A percentile compares a stretch with the other conserved stretches of the same genome.
phyloP scores from a whole-genome alignment of 1,140 invertebrate genomes.

The Drosophila funebris region DNA sequence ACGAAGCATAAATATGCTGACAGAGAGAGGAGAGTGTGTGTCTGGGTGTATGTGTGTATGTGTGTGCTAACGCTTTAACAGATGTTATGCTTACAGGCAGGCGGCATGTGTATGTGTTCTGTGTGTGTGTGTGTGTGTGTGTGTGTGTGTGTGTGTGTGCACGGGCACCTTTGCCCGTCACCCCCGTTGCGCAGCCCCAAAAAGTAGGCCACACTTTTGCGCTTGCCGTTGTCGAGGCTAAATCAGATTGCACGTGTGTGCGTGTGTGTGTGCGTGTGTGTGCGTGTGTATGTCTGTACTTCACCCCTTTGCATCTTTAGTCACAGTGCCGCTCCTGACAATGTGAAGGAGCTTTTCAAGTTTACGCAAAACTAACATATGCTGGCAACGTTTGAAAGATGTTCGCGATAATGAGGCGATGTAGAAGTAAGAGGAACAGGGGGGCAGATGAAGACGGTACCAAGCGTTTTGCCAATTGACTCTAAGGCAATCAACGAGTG shows the following conservation, averaged over 20 bases:
- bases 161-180: neutral
- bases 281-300: slow-evolving; percentile 8
- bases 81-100: slow-evolving; percentile 70
- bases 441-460: neutral
- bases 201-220: slow-evolving; percentile 74
- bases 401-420: slow-evolving; percentile 64
- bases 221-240: slow-evolving; percentile 37
- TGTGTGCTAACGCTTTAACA: slow-evolving; percentile 71
- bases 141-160: slow-evolving; percentile 19
- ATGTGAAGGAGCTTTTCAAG: slow-evolving; percentile 68
- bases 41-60: slow-evolving; percentile 14
- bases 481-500: neutral
- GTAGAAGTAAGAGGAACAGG: neutral
- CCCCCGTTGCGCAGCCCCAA: slow-evolving; percentile 7
- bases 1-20: slow-evolving; percentile 61
- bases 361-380: slow-evolving; percentile 77
- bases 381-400: slow-evolving; percentile 72
- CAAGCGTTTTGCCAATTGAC: slow-evolving; percentile 22
- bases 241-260: slow-evolving; percentile 29
- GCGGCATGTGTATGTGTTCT: neutral
- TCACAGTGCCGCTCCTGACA: slow-evolving; percentile 9
- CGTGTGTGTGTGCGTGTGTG: slow-evolving; percentile 2
- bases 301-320: neutral
- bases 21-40: slow-evolving; percentile 42
- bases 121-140: slow-evolving; percentile 6